Evolutionary conservation across 2,113 vertebrate genomes (phyloP).

Genomic region (Urocolius indicus): DNA sequence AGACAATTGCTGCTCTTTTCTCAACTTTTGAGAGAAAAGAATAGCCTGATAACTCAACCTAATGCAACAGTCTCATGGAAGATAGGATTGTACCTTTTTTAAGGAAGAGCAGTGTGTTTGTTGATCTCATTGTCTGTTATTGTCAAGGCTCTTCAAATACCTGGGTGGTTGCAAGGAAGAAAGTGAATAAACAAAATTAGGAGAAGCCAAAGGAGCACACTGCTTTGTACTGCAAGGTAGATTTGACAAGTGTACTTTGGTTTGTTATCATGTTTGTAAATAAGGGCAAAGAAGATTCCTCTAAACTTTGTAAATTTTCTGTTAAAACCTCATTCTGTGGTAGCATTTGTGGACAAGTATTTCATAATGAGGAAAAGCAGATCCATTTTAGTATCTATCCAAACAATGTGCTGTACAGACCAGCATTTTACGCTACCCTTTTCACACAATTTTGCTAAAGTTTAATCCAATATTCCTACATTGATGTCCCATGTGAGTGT

Average conservation of each 20-base stretch:
- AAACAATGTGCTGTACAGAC: not conserved
- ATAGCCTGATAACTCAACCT: not conserved
- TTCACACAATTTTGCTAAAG: not conserved
- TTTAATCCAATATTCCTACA: not conserved
- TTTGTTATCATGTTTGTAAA: not conserved
- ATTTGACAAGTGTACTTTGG: not conserved
- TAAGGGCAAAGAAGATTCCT: not conserved
- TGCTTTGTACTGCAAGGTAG: not conserved
- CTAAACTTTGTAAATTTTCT: not conserved
- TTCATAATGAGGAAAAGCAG: not conserved
- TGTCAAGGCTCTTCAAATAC: not conserved
- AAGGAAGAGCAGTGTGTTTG: not conserved
- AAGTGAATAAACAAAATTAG: slow-evolving; percentile 4
- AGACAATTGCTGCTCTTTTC: not conserved
- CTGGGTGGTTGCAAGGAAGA: not conserved
- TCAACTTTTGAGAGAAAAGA: not conserved
- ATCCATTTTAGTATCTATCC: not conserved
- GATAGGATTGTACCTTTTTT: not conserved
- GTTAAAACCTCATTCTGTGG: not conserved
- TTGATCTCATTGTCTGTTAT: not conserved
- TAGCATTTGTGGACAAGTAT: not conserved
- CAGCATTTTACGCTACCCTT: not conserved
- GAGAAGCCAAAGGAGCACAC: not conserved
- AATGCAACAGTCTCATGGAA: not conserved
- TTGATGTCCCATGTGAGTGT: fast-evolving